Evolutionary conservation across 2,113 vertebrate genomes (phyloP).

Genomic region (Beaufortia kweichowensis): DNA sequence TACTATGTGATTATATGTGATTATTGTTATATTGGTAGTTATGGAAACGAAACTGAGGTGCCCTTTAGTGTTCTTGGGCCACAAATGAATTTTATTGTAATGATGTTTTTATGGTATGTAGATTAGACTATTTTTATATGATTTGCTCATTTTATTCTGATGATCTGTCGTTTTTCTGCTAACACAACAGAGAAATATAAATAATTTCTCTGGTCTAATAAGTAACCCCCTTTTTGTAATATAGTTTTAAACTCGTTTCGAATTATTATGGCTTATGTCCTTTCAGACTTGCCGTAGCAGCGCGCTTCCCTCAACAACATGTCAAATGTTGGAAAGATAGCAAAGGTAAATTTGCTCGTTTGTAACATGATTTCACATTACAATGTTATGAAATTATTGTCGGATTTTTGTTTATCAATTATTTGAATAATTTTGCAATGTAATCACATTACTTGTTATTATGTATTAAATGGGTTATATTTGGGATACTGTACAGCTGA

Average conservation of each 20-base stretch:
- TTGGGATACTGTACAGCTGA: not conserved
- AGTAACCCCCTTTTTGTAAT: no score
- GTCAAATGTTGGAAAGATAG: conserved; percentile 60
- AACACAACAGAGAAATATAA: no score
- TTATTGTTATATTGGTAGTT: no score
- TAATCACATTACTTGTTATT: not conserved
- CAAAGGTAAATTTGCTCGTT: conserved; percentile 31
- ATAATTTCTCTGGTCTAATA: no score
- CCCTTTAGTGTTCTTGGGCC: no score
- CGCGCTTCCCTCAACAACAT: conserved; percentile 37
- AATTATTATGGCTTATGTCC: not conserved
- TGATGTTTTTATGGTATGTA: no score
- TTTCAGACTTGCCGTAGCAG: conserved; percentile 55
- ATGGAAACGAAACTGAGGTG: no score
- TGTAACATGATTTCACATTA: not conserved
- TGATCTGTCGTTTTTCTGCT: no score
- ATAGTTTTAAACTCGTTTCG: not conserved
- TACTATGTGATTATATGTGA: no score
- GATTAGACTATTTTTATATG: no score
- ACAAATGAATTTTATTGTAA: no score
- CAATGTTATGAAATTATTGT: not conserved
- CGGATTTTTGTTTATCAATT: not conserved
- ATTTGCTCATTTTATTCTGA: no score
- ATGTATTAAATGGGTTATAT: not conserved
- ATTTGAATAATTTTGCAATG: not conserved